These are phyloP conservation scores for Ceratotherium simum DNA, from an alignment of 2,113 vertebrate genomes.

Conservation along the genomic window DNA sequence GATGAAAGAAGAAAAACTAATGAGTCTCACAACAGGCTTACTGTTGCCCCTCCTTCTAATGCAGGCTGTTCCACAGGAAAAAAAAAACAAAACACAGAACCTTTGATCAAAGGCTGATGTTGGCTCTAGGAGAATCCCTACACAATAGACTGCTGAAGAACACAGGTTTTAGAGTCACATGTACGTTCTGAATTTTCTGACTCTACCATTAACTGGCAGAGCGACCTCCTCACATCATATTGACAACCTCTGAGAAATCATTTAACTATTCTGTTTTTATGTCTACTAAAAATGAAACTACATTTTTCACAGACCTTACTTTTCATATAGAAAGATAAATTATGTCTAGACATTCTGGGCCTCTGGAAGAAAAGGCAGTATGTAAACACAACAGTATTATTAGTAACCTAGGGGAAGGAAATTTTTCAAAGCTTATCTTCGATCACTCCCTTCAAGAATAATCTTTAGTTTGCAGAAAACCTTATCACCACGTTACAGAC, in stretches of 20 bases:
- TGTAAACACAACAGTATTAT: not conserved
- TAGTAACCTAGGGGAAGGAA: not conserved
- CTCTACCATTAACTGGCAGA: not conserved
- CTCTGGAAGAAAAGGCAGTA: not conserved
- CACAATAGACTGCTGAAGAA: not conserved
- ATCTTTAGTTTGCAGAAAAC: conserved; percentile 74
- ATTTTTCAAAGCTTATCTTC: conserved; percentile 38
- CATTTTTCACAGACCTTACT: not conserved
- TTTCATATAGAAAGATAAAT: not conserved
- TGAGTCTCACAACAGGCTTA: not conserved
- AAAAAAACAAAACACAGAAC: not conserved
- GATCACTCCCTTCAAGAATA: conserved; percentile 62
- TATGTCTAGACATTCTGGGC: not conserved
- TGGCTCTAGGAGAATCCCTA: not conserved
- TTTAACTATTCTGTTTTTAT: not conserved
- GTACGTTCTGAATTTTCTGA: not conserved
- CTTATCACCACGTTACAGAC: conserved; percentile 74
- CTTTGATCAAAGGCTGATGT: not conserved
- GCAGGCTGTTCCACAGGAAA: not conserved
- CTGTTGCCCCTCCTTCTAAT: not conserved
- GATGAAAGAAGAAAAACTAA: conserved; percentile 32
- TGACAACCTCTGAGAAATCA: not conserved
- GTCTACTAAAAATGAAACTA: not conserved
- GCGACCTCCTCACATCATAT: not conserved
- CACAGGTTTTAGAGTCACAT: not conserved